Conservation (phyloP, 2,113 vertebrate species). For the Mesembrinibis cayennensis region DNA sequence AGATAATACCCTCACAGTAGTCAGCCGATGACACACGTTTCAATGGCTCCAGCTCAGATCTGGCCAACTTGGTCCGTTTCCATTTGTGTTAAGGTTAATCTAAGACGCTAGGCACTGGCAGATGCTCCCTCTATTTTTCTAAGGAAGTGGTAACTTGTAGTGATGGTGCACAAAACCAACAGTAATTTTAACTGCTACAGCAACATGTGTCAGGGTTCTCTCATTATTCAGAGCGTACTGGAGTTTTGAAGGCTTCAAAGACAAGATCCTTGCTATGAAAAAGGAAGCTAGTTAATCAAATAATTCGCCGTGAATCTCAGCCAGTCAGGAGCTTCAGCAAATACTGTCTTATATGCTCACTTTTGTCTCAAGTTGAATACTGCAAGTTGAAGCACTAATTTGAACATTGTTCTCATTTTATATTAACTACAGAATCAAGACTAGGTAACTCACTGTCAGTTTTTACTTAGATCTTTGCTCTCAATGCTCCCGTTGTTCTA, state of each 20-base stretch:
- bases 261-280: neutral
- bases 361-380: neutral
- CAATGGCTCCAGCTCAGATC: neutral
- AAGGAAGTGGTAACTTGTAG: neutral
- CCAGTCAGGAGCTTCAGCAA: neutral
- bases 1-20: neutral
- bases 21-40: rapidly evolving
- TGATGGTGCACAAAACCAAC: neutral
- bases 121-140: neutral
- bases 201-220: neutral
- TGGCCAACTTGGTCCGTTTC: neutral
- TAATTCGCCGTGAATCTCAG: neutral
- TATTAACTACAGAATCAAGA: neutral
- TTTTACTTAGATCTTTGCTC: neutral
- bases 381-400: neutral
- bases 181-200: neutral
- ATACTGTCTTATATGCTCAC: neutral
- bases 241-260: neutral
- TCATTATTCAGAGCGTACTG: neutral
- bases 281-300: neutral
- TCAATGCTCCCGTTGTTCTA: neutral
- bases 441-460: neutral
- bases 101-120: neutral
- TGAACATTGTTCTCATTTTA: neutral
- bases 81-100: neutral